Evolutionary conservation across 2,113 vertebrate species (phyloP), one percentile per base, ranked within the genome.

Genomic region (Barnardius zonarius): DNA sequence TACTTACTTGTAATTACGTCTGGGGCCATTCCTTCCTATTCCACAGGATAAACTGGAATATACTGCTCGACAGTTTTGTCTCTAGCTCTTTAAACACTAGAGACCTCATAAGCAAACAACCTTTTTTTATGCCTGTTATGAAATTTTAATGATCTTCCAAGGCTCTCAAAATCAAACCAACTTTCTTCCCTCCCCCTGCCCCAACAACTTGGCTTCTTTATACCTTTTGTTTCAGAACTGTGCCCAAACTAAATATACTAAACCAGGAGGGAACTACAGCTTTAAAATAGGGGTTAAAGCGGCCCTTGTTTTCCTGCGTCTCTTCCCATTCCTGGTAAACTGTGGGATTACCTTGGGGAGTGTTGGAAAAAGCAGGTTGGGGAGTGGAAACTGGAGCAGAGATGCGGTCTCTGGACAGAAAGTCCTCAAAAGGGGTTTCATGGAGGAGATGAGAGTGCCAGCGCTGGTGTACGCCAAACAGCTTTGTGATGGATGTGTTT

Each of bases 11-110:
- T 97, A 95, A 97, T 97, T 97, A 87, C 9, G 85, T 96, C 97
- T 98, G 97, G 96, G 97, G 96, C 94, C 95, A 93, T 98, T 97
- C 97, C 98, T 97, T 97, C 97, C 98, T 83, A 96, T 95, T 96
- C 92, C 96, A 85, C 94, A 87, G 97, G 96, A 97, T 59, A 92
- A 97, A 92, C 82, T 93, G 88, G 95, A 95, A 94, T 88, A 83
- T 59, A 70, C 77, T 9, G 74, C 94, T 83, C 64, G 61, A 90
- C 90, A 96, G 85, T 90, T 96, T 95, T 95, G 88, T 97, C 95
- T 90, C 73, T 37, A 85, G 68, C 33, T 85, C 91, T 97, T 93
- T 82, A 83, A 91, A 94, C 80, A 63, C 84, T 63, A 37, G 92
- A 74, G 86, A 90, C 70, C 77, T 80, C 96, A 89, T 88, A 48